These are phyloP conservation scores for Drosophila subobscura DNA, from an alignment of 1,140 invertebrate species.

Conservation along the genomic window DNA sequence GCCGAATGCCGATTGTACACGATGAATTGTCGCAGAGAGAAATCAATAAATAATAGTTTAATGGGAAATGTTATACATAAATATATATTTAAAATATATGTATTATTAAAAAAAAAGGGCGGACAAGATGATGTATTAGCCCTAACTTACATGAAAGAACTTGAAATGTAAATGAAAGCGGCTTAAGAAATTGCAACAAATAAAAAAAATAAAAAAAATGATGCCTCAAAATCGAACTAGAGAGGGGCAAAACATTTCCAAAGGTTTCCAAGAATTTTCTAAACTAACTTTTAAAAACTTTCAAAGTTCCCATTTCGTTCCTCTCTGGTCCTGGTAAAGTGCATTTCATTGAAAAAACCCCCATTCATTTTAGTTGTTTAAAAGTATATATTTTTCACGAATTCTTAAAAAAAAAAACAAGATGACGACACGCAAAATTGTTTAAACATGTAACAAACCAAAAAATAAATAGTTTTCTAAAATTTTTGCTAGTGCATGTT, in stretches of 20 bases:
- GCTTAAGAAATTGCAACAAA: conserved; percentile 22
- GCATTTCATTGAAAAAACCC: conserved; percentile 13
- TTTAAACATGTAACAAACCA: conserved; percentile 24
- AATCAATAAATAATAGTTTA: conserved; percentile 70
- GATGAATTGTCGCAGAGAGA: conserved; percentile 35
- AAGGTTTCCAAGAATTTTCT: not conserved
- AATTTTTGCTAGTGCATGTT: conserved; percentile 69
- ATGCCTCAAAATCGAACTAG: conserved; percentile 12
- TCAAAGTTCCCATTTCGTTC: not conserved
- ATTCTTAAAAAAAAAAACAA: conserved; percentile 21
- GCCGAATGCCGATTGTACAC: conserved; percentile 17
- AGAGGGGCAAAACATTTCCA: not conserved
- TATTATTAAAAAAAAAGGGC: conserved; percentile 42
- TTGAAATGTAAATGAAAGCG: conserved; percentile 43
- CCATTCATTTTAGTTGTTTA: conserved; percentile 19
- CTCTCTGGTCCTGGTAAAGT: conserved; percentile 24
- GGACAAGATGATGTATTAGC: conserved; percentile 13
- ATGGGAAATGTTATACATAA: conserved; percentile 68
- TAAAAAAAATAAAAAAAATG: conserved; percentile 6
- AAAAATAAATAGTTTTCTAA: conserved; percentile 51
- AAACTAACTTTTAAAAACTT: not conserved
- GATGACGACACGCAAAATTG: conserved; percentile 38
- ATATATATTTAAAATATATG: conserved; percentile 67
- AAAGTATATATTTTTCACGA: conserved; percentile 9
- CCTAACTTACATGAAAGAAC: conserved; percentile 54